Base-by-base conservation (phyloP, 2,113 vertebrate genomes). In the Beaufortia kweichowensis region DNA sequence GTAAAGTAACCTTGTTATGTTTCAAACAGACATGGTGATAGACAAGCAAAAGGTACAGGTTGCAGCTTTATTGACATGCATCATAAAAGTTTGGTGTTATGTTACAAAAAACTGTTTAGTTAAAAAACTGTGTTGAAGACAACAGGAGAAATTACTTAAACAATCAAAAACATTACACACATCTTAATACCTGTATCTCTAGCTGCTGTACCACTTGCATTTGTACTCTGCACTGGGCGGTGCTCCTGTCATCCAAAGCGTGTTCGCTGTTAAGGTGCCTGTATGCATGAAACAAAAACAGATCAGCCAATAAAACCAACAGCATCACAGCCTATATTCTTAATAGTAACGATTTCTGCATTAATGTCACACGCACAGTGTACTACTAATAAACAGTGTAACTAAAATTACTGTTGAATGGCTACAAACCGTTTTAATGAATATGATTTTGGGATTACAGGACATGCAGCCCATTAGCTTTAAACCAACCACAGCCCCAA, bases 211-310 rank as follows among this genome's bases (percentile, higher is more conserved):
- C 97, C 77, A 99, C 97, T 80, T 98, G 97, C 97, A 99, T 99
- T 89, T 99, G 97, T 84, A 98, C 96, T 83, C 97, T 91, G 86
- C 97, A 99, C 90, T 99, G 97, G 82, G 97, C 97, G 19, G 97
- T 99, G 90, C 97, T 99, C 85, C 97, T 92, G 88, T 99, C 97
- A 64, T 99, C 97, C 80, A 99, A 90, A 14, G 96, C 96, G 7
- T 99, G 97, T 84, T 99, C 97, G 82, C 90, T 97, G 92, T 98
- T 98, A 94, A 99, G 95, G 93, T 99, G 97, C 95, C 97, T 98
- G 81, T 80, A 83, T 86, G 57, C 12, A 63, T 69, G 76, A 50
- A 24, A 31, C 11, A 79, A 82, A 78, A 35, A 33, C 48, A 17
- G 28, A 35, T 62, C 24, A 67, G 61, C 21, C 53, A 53, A 46